A percentile compares a stretch with the other conserved stretches of the same genome.
These are phyloP conservation scores for Caracal caracal DNA, from an alignment of 2,113 vertebrate genomes.

Conservation along the genomic window DNA sequence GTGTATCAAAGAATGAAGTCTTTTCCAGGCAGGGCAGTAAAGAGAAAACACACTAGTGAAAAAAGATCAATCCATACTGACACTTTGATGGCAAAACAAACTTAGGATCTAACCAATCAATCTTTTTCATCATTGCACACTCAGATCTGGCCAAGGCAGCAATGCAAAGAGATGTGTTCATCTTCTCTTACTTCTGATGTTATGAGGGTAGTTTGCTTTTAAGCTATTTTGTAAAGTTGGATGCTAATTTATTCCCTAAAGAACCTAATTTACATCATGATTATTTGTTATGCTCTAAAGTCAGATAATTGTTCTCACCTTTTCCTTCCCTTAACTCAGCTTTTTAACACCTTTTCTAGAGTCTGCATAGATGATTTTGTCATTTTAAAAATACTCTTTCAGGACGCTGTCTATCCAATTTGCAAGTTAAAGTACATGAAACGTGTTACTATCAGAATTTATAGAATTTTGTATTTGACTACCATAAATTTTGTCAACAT, in stretches of 20 bases:
- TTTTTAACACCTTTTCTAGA: slow-evolving; percentile 43
- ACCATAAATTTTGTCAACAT: background rate
- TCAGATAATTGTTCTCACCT: slow-evolving; percentile 49
- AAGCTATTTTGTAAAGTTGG: slow-evolving; percentile 1
- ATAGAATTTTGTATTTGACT: background rate
- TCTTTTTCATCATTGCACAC: background rate
- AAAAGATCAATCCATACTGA: background rate
- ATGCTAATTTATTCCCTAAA: slow-evolving; percentile 51
- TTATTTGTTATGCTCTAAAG: slow-evolving; percentile 62
- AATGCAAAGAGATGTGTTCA: background rate
- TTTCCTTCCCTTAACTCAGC: background rate
- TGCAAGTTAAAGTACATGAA: background rate
- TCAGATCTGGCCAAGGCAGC: background rate
- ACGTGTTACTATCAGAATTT: slow-evolving; percentile 29
- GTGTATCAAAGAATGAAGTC: background rate
- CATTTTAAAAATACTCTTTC: slow-evolving; percentile 37
- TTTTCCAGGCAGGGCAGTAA: background rate
- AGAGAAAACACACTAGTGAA: background rate
- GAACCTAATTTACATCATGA: slow-evolving; percentile 52
- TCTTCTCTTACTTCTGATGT: background rate
- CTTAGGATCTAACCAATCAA: background rate
- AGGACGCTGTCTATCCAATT: background rate
- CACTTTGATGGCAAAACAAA: background rate
- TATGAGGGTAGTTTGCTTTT: background rate
- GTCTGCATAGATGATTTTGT: slow-evolving; percentile 17